Conservation (phyloP, 1,140 invertebrate species). For the Drosophila insularis region DNA sequence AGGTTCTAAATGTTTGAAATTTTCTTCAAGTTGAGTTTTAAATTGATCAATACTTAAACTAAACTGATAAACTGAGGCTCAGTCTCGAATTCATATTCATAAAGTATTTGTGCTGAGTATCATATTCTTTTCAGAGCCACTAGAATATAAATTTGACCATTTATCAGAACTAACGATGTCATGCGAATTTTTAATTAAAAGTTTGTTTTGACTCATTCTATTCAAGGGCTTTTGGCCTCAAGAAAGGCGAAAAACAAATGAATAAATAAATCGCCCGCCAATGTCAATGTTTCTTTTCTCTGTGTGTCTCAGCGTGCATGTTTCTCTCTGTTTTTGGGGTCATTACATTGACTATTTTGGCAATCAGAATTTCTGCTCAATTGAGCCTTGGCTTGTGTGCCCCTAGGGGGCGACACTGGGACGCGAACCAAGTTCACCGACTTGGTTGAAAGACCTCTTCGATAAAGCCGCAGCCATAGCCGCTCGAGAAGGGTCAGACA, state of each 20-base stretch:
- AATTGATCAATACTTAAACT: too few relatives aligned
- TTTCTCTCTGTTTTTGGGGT: conserved; percentile 1
- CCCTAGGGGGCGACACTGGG: conserved; percentile 26
- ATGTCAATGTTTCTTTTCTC: not conserved
- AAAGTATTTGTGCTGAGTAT: too few relatives aligned
- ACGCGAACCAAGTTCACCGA: conserved; percentile 4
- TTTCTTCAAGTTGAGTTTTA: not conserved
- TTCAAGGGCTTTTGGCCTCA: too few relatives aligned
- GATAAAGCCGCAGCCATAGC: not conserved
- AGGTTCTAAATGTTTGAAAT: not conserved
- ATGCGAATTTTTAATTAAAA: not conserved
- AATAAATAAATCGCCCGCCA: not conserved
- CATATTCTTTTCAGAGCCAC: too few relatives aligned
- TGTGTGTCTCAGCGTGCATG: not conserved
- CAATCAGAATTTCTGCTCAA: conserved; percentile 48
- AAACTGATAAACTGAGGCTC: not conserved
- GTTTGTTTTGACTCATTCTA: not conserved
- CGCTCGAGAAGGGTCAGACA: conserved; percentile 12
- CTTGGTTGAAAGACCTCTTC: conserved; percentile 8
- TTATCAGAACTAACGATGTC: not conserved
- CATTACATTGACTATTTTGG: conserved; percentile 4
- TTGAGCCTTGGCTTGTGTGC: conserved; percentile 27
- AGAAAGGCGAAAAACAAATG: too few relatives aligned
- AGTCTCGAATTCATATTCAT: too few relatives aligned
- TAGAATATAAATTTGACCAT: not conserved